phyloP scores from a whole-genome alignment of 2,888 invertebrate species.

The Drosophila ustulata region DNA sequence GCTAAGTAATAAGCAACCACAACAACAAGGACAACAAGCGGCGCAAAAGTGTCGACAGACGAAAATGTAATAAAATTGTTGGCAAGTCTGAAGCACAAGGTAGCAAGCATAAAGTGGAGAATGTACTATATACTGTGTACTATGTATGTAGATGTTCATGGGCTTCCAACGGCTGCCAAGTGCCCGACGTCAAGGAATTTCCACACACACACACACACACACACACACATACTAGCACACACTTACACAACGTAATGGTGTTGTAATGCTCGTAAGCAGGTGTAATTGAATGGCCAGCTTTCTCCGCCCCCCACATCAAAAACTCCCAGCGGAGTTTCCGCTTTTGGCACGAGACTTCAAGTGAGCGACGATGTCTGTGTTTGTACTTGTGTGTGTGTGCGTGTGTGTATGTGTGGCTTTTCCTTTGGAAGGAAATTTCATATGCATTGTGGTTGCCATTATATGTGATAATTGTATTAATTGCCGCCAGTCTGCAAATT shows the following conservation, averaged over 20 bases:
- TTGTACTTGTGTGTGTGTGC: slow-evolving; percentile 16
- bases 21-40: slow-evolving; percentile 36
- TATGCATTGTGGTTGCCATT: slow-evolving; percentile 71
- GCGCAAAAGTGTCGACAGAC: slow-evolving; percentile 70
- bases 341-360: slow-evolving; percentile 64
- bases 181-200: slow-evolving; percentile 28
- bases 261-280: slow-evolving; percentile 74
- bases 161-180: slow-evolving; percentile 45
- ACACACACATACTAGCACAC: slow-evolving; percentile 11
- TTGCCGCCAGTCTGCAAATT: slow-evolving; percentile 51
- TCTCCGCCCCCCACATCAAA: not conserved
- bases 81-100: slow-evolving; percentile 56
- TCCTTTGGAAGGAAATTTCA: slow-evolving; percentile 56
- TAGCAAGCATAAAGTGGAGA: slow-evolving; percentile 30
- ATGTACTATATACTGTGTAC: not conserved
- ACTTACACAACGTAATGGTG: slow-evolving; percentile 42
- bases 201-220: slow-evolving; percentile 15
- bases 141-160: slow-evolving; percentile 6
- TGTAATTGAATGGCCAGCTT: slow-evolving; percentile 74
- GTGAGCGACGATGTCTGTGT: slow-evolving; percentile 34
- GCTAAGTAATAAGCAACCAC: slow-evolving; percentile 66
- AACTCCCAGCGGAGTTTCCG: slow-evolving; percentile 51
- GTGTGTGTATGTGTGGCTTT: slow-evolving; percentile 28
- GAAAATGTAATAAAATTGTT: slow-evolving; percentile 79
- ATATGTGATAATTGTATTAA: slow-evolving; percentile 75